These are phyloP conservation scores for Pelusios castaneus DNA, from an alignment of 2,113 vertebrate species.

Conservation along the genomic window DNA sequence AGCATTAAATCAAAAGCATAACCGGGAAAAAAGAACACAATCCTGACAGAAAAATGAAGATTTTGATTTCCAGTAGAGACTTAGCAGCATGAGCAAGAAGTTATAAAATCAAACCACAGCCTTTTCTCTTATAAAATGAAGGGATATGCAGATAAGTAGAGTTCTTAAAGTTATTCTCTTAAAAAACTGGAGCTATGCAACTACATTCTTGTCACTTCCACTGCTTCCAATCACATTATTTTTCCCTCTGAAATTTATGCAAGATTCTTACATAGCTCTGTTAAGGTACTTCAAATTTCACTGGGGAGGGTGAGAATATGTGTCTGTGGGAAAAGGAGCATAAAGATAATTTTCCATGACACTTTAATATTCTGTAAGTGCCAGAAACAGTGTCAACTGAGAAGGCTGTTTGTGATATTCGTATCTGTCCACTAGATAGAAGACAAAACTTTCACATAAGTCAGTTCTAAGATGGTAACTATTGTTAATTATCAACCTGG, in stretches of 20 bases:
- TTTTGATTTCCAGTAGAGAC: neutral
- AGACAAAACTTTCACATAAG: neutral
- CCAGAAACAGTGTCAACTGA: neutral
- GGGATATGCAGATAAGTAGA: neutral
- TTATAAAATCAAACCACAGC: neutral
- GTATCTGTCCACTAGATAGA: neutral
- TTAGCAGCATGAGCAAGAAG: neutral
- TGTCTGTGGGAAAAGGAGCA: no score
- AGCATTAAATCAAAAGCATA: fast-evolving
- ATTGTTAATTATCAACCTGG: neutral
- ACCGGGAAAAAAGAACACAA: neutral
- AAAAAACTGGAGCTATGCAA: neutral
- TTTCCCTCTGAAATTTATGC: neutral
- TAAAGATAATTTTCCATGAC: neutral
- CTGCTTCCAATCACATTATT: neutral
- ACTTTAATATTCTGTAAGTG: neutral
- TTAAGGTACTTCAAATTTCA: no score
- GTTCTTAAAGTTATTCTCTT: neutral
- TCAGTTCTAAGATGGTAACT: neutral
- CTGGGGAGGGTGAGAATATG: neutral
- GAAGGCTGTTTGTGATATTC: neutral
- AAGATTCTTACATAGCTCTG: neutral
- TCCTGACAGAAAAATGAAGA: neutral
- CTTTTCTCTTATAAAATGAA: no score
- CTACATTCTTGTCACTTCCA: neutral